Evolutionary conservation across 2,113 vertebrate genomes (phyloP).

Genomic region (Amphiprion percula): DNA sequence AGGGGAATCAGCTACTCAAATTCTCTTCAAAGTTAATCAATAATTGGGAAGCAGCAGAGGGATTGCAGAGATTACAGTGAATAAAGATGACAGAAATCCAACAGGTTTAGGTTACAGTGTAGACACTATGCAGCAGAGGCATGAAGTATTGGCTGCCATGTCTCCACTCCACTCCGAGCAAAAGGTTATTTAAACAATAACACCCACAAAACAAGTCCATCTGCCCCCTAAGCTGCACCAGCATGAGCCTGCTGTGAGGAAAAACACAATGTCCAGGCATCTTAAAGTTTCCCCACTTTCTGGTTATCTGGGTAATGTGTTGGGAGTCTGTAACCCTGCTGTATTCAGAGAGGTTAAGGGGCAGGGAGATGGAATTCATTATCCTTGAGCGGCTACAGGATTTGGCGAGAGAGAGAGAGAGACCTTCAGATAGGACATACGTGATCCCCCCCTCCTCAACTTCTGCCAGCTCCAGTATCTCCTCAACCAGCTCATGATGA

Average conservation of each 20-base stretch:
- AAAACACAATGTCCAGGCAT: conserved; percentile 40
- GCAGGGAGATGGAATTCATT: conserved; percentile 72
- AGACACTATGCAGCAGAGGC: conserved; percentile 3
- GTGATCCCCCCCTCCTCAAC: conserved; percentile 45
- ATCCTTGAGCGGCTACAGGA: conserved; percentile 60
- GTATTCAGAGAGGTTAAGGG: conserved; percentile 65
- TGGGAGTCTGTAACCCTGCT: conserved; percentile 51
- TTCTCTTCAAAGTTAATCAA: not conserved
- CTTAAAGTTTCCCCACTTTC: conserved; percentile 59
- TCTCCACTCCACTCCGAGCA: conserved; percentile 22
- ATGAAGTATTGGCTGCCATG: not conserved
- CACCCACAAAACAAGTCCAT: conserved; percentile 46
- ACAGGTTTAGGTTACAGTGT: conserved; percentile 2
- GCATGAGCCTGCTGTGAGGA: conserved; percentile 26
- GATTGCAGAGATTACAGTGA: not conserved
- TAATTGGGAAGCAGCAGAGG: not conserved
- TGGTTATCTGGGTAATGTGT: conserved; percentile 63
- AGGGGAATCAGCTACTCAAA: too few relatives aligned
- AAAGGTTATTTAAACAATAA: conserved; percentile 53
- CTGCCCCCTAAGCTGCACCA: conserved; percentile 2
- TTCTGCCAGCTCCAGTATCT: conserved; percentile 66
- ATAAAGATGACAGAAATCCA: not conserved
- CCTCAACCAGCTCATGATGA: conserved; percentile 74
- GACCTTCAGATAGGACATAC: conserved; percentile 72
- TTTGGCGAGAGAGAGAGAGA: conserved; percentile 50